phyloP scores from a whole-genome alignment of 2,113 vertebrate species.

The Cololabis saira region DNA sequence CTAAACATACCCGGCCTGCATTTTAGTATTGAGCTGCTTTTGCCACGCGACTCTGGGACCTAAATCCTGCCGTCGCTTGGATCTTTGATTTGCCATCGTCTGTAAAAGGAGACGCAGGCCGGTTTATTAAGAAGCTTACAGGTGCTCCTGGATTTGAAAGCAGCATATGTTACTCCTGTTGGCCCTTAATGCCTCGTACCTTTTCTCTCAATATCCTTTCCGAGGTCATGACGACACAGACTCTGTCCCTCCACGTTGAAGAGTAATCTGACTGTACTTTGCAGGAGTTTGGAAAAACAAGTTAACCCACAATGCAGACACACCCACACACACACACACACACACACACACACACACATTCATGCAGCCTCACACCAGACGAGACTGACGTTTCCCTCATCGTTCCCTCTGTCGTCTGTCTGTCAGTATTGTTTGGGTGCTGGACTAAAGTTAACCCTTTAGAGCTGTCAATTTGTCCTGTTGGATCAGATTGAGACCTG shows the following conservation, averaged over 20 bases:
- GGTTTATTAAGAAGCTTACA: slow-evolving; percentile 53
- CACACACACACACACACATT: slow-evolving; percentile 52
- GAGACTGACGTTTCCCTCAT: slow-evolving; percentile 20
- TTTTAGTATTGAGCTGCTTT: neutral
- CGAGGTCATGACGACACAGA: slow-evolving; percentile 29
- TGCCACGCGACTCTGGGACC: neutral
- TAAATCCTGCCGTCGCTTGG: slow-evolving; percentile 22
- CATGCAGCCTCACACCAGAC: slow-evolving; percentile 1
- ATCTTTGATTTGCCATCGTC: slow-evolving; percentile 40
- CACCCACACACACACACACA: slow-evolving; percentile 46
- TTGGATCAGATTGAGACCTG: slow-evolving; percentile 43
- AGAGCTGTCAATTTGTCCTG: slow-evolving; percentile 33
- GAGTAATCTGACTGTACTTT: slow-evolving; percentile 39
- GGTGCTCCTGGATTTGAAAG: slow-evolving; percentile 7
- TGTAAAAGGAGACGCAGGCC: slow-evolving; percentile 34
- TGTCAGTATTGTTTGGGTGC: slow-evolving; percentile 3
- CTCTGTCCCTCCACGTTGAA: neutral
- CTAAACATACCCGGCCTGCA: neutral
- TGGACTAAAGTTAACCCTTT: slow-evolving; percentile 24
- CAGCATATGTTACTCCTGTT: slow-evolving; percentile 22
- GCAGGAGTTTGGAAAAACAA: slow-evolving; percentile 66
- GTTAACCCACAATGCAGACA: slow-evolving; percentile 65
- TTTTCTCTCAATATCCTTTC: slow-evolving; percentile 60
- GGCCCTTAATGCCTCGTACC: slow-evolving; percentile 27
- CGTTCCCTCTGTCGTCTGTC: slow-evolving; percentile 6